Conservation (phyloP, 2,797 vertebrate species). For the Antennarius maculatus region DNA sequence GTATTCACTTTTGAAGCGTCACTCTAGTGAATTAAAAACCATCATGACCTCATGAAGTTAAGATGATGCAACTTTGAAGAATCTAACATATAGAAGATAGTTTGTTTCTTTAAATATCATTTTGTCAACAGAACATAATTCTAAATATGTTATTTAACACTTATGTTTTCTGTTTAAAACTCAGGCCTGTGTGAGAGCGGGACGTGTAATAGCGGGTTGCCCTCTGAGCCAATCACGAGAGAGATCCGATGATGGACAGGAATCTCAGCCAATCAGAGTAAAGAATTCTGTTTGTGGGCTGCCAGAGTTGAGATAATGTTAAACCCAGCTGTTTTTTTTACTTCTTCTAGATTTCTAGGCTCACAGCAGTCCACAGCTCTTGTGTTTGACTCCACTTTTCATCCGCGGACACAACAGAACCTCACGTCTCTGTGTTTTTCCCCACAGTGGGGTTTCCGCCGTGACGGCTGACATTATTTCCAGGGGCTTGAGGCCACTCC, state of each 20-base stretch:
- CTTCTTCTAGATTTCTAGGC: constrained; percentile 51
- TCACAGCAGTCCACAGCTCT: constrained; percentile 34
- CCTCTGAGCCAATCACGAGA: constrained; percentile 66
- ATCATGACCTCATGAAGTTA: too few relatives aligned
- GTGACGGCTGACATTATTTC: constrained; percentile 35
- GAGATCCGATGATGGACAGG: constrained; percentile 34
- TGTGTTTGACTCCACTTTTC: too few relatives aligned
- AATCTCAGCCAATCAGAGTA: constrained; percentile 59
- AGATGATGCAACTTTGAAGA: too few relatives aligned
- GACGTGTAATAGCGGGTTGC: constrained; percentile 49
- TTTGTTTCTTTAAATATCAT: too few relatives aligned
- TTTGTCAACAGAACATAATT: too few relatives aligned
- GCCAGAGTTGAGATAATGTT: constrained; percentile 67
- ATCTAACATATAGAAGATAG: too few relatives aligned
- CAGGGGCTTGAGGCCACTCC: constrained; percentile 9
- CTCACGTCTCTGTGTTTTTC: not conserved
- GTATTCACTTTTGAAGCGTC: too few relatives aligned
- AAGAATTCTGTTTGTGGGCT: not conserved
- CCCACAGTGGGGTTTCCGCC: constrained; percentile 6
- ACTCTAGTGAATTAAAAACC: too few relatives aligned
- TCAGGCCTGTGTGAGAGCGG: constrained; percentile 59
- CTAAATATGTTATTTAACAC: too few relatives aligned
- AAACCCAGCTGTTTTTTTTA: constrained; percentile 73
- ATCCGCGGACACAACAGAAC: not conserved
- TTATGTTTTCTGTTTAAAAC: not conserved